A percentile compares a stretch with the other conserved stretches of the same genome.
Evolutionary conservation across 2,888 invertebrate genomes (phyloP).

Genomic region (Spicauda simplicius): DNA sequence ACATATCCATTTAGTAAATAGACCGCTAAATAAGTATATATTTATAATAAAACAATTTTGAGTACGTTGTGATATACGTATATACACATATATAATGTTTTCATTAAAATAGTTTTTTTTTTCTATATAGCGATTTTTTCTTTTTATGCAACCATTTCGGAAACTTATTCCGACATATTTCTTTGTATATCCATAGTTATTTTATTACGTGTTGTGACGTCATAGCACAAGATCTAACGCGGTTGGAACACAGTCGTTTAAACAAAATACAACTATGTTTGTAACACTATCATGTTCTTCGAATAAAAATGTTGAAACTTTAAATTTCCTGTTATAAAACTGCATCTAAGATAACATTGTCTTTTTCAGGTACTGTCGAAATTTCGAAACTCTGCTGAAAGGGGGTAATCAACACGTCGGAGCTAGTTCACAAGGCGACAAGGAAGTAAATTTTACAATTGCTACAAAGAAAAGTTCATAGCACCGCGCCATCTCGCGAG

Average conservation of each 20-base stretch:
- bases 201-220: neutral
- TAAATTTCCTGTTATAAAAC: slow-evolving; percentile 31
- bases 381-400: slow-evolving; percentile 31
- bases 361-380: slow-evolving; percentile 56
- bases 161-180: no score
- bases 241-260: neutral
- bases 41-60: no score
- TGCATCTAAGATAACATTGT: slow-evolving; percentile 36
- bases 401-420: slow-evolving; percentile 50
- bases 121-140: no score
- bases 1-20: no score
- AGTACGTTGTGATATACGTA: no score
- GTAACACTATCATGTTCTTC: slow-evolving; percentile 14
- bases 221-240: neutral
- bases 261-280: slow-evolving; percentile 4
- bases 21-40: no score
- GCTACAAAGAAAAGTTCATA: slow-evolving; percentile 56
- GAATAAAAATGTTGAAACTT: slow-evolving; percentile 30
- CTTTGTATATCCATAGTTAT: no score
- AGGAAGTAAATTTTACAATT: slow-evolving; percentile 56
- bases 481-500: slow-evolving; percentile 46
- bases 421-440: slow-evolving; percentile 43
- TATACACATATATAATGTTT: no score
- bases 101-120: no score
- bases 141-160: no score